A percentile compares a stretch with the other conserved stretches of the same genome.
Evolutionary conservation across 2,888 invertebrate species (phyloP).

Genomic region (Cheiracanthium punctorium): DNA sequence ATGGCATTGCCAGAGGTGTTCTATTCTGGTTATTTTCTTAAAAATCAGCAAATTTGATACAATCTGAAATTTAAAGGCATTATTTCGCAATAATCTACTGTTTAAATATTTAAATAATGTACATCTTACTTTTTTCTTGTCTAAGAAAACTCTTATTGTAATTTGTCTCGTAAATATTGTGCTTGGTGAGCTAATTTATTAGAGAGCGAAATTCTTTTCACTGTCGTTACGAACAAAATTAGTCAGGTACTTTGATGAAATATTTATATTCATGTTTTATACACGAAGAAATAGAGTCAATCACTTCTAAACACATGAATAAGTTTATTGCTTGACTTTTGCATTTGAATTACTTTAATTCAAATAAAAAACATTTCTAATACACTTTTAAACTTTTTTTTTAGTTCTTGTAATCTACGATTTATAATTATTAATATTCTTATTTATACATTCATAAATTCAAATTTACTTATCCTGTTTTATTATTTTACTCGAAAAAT

Average conservation of each 20-base stretch:
- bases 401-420: too few species aligned
- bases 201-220: not conserved
- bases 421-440: too few species aligned
- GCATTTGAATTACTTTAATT: too few species aligned
- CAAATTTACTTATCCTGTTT: too few species aligned
- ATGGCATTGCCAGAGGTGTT: slow-evolving; percentile 24
- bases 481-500: too few species aligned
- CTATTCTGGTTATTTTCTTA: slow-evolving; percentile 34
- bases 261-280: not conserved
- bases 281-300: not conserved
- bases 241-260: not conserved
- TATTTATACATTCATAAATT: too few species aligned
- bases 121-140: slow-evolving; percentile 26
- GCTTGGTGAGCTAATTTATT: slow-evolving; percentile 22
- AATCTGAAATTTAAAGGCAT: slow-evolving; percentile 21
- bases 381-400: too few species aligned
- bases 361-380: too few species aligned
- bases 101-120: not conserved
- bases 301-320: too few species aligned
- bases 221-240: not conserved
- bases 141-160: slow-evolving; percentile 21
- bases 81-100: slow-evolving; percentile 7
- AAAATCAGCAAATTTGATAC: slow-evolving; percentile 22
- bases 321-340: too few species aligned
- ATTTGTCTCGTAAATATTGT: slow-evolving; percentile 21